A percentile compares a stretch with the other conserved stretches of the same genome.
These are phyloP conservation scores for Hypotaenidia philippensis DNA, from an alignment of 2,797 vertebrate genomes.

Conservation along the genomic window DNA sequence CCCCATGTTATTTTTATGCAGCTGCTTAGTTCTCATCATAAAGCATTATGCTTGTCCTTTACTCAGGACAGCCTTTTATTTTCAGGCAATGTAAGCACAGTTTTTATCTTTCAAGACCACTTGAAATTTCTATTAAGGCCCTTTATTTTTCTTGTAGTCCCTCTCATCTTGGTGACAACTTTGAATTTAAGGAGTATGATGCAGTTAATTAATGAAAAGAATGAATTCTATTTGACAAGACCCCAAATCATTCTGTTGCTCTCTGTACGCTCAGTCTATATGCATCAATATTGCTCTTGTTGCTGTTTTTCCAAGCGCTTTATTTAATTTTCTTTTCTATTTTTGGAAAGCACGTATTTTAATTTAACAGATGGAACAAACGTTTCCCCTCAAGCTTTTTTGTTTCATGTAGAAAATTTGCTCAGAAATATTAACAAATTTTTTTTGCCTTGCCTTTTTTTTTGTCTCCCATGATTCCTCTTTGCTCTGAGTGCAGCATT, in stretches of 20 bases:
- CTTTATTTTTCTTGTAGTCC: not conserved
- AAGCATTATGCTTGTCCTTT: not conserved
- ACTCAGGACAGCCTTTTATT: not conserved
- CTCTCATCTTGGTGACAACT: not conserved
- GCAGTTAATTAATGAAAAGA: not conserved
- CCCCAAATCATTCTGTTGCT: not conserved
- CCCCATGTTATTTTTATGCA: not conserved
- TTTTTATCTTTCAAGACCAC: not conserved
- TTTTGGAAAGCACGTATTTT: not conserved
- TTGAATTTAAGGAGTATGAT: not conserved
- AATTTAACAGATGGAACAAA: not conserved
- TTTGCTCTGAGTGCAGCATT: not conserved
- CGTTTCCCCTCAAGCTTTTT: not conserved
- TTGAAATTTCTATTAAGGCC: not conserved
- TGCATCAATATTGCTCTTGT: not conserved
- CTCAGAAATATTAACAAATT: not conserved
- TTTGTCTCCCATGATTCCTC: not conserved
- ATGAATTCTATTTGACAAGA: not conserved
- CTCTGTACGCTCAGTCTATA: not conserved
- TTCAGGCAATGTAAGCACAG: not conserved
- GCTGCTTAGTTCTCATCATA: not conserved
- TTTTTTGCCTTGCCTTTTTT: not conserved
- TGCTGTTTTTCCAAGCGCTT: not conserved
- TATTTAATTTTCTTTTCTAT: not conserved
- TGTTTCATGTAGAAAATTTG: not conserved